phyloP scores from a whole-genome alignment of 2,113 vertebrate species.

The Meles meles region DNA sequence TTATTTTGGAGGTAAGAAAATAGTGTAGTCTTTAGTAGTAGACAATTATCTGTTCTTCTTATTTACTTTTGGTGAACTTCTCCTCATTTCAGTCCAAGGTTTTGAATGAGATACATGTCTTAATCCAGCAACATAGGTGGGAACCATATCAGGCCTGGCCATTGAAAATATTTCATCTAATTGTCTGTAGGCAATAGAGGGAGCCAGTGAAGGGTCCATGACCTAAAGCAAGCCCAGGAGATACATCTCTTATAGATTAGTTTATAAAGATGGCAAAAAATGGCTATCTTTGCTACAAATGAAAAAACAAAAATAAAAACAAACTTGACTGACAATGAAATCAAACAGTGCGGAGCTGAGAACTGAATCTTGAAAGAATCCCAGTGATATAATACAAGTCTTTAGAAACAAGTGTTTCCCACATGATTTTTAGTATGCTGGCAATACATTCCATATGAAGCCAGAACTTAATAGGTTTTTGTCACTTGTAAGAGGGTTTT shows the following conservation, averaged over 20 bases:
- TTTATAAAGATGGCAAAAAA: background rate
- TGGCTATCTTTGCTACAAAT: background rate
- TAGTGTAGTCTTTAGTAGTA: background rate
- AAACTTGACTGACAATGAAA: background rate
- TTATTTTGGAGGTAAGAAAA: background rate
- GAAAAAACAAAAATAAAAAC: background rate
- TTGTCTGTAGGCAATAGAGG: background rate
- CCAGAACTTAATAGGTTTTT: background rate
- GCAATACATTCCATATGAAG: background rate
- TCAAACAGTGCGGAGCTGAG: background rate
- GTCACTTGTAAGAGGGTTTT: background rate
- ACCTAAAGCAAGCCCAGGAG: background rate
- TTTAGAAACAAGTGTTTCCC: background rate
- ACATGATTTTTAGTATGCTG: background rate
- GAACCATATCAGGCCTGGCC: fast-evolving
- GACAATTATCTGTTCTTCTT: background rate
- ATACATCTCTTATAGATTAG: background rate
- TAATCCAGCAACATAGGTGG: background rate
- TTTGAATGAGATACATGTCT: background rate
- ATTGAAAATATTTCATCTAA: background rate
- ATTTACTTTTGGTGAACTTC: background rate
- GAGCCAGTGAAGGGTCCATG: too few relatives aligned
- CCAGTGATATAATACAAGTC: background rate
- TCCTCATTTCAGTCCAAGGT: background rate
- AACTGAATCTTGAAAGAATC: background rate